Percentiles rank a stretch among this genome's conserved stretches.
phyloP scores from a whole-genome alignment of 2,113 vertebrate genomes.

The Mungos mungo region DNA sequence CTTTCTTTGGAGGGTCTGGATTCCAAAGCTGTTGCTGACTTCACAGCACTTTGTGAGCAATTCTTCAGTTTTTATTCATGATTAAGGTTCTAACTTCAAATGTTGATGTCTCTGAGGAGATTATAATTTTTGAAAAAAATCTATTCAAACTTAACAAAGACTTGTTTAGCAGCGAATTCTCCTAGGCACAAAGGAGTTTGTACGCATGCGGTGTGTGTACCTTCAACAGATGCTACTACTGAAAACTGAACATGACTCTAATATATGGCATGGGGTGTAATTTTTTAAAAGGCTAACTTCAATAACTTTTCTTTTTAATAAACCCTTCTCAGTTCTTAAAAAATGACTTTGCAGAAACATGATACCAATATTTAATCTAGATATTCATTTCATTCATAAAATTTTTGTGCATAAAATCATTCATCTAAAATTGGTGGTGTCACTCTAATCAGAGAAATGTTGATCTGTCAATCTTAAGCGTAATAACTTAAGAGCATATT shows the following conservation, averaged over 20 bases:
- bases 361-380: slow-evolving; percentile 74
- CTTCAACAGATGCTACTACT: not conserved
- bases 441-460: slow-evolving; percentile 65
- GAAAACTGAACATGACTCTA: not conserved
- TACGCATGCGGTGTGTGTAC: not conserved
- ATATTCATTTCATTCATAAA: slow-evolving; percentile 77
- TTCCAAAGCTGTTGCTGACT: not conserved
- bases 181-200: not conserved
- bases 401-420: slow-evolving; percentile 70
- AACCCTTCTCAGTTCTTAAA: slow-evolving; percentile 60
- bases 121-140: slow-evolving; percentile 45
- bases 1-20: not conserved
- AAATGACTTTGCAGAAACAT: slow-evolving; percentile 41
- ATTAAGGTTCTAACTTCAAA: slow-evolving; percentile 5
- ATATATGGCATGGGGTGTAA: not conserved
- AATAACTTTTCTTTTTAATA: slow-evolving; percentile 32
- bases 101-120: not conserved
- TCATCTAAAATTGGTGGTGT: slow-evolving; percentile 69
- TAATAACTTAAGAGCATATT: slow-evolving; percentile 79
- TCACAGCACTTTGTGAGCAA: not conserved
- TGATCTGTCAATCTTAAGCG: slow-evolving; percentile 78
- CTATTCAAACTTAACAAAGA: slow-evolving; percentile 35
- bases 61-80: not conserved
- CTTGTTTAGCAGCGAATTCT: not conserved
- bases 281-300: slow-evolving; percentile 30